Evolutionary conservation across 1,140 invertebrate genomes (phyloP), one percentile per base, ranked within the genome.

Genomic region (Musca vetustissima): DNA sequence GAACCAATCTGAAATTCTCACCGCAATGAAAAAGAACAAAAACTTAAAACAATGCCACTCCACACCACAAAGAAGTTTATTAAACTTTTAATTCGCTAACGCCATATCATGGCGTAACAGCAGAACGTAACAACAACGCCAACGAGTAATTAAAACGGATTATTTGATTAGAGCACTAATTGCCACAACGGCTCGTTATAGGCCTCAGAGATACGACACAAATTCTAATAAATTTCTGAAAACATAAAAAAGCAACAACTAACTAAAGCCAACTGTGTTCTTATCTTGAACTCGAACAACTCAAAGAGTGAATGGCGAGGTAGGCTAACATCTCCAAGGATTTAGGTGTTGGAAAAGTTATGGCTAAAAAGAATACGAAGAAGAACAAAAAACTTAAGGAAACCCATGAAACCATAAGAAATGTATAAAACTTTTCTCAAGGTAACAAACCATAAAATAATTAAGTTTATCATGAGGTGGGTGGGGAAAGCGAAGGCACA

Each of bases 121-220:
- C 36, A 13, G 6, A 43, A 43, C 36, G 36, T 43, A 11, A 43
- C 52, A 11, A 43, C 52, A 36, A 22, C 25, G 48, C 49, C 1
- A 14, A 48, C 28, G 14, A 19, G 49, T 36, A 70, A 70, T 70
- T 70, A 70, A 67, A 67, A 64, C 66, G 53, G 69, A 64, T 70
- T 70, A 70, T 70, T 70, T 70, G 69, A 70, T 70, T 67, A 70
- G 21, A 49, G 49, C 66, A 66, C 66, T 70, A 70, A 70, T 70
- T 70, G 66, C 66, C 59, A 64, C 65, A 70, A 69, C 50, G 57
- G 19, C 57, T 61, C 17, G 57, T 61, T 9, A 43, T 36, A 43
- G 28, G 17, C 57, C 53, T 57, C 24, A 0, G 25, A 24, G 24
- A 28, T 55, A 22, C 24, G 24, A 25, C n/a, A 61, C 17, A 36